These are phyloP conservation scores for Phorcus lineatus DNA, from an alignment of 2,888 invertebrate genomes.

Conservation along the genomic window DNA sequence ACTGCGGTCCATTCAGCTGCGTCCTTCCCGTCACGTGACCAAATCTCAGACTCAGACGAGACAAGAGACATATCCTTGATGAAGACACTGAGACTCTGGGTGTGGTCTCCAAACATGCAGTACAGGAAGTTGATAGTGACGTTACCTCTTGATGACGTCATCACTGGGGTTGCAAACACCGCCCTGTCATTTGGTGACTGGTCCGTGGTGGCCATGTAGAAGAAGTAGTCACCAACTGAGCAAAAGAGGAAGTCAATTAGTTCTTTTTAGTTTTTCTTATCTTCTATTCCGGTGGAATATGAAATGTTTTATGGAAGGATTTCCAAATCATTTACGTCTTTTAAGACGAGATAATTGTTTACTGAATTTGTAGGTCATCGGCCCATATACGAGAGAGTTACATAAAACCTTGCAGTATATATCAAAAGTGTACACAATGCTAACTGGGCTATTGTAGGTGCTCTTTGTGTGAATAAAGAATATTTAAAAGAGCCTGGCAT, in stretches of 20 bases:
- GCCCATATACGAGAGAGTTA: too few species aligned
- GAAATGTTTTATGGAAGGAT: too few species aligned
- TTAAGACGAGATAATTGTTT: too few species aligned
- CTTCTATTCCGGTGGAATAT: too few species aligned
- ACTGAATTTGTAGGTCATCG: too few species aligned
- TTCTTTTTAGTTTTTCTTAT: too few species aligned
- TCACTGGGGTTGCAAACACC: background rate
- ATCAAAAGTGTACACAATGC: too few species aligned
- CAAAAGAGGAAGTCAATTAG: background rate
- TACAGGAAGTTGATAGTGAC: background rate
- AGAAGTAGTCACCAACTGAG: background rate
- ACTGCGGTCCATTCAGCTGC: background rate
- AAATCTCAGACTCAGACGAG: background rate
- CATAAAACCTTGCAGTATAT: too few species aligned
- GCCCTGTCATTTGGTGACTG: background rate
- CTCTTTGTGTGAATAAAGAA: too few species aligned
- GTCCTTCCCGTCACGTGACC: slow-evolving; percentile 10
- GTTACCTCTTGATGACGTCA: background rate
- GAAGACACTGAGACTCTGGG: slow-evolving; percentile 1
- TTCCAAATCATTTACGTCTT: too few species aligned
- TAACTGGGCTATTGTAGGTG: too few species aligned
- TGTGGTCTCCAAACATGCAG: slow-evolving; percentile 6
- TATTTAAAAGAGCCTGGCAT: too few species aligned
- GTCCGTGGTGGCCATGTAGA: slow-evolving; percentile 2
- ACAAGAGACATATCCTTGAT: slow-evolving; percentile 8